Evolutionary conservation across 2,113 vertebrate species (phyloP), one percentile per base, ranked within the genome.

Genomic region (Anhinga anhinga): DNA sequence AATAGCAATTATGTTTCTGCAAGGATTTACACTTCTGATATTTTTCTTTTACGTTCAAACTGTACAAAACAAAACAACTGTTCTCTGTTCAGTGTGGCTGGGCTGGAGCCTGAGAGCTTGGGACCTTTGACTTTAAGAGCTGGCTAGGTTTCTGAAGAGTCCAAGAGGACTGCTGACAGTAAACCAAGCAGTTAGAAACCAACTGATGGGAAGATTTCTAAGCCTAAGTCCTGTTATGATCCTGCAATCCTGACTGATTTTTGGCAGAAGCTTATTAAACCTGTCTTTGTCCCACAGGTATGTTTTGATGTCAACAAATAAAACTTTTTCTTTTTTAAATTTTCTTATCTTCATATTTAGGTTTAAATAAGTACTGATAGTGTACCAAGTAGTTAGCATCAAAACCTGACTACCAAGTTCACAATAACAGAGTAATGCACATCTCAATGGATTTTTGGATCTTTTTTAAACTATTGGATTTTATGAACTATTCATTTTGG

Each of bases 311-410:
- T 65, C 55, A 91, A 38, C 26, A 77, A 17, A 12, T 34, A 58
- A 85, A 55, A 11, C 0, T 3, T 40, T 22, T 13, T 27, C 9
- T 13, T 22, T 22, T 29, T 58, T 14, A 3, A 3, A 10, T 72
- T 42, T 55, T 0, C 5, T 52, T 70, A 6, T 42, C 21, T 78
- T 59, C 0, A 0, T 65, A 15, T 73, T 81, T 44, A 83, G 3
- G 1, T 30, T 52, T 67, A 27, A 56, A 9, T 50, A 74, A n/a
- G 15, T 65, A 34, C 8, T 29, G 6, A 5, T 66, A 36, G 14
- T 27, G 8, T 12, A 50, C 5, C 5, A 36, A 73, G 13, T 5
- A 45, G 7, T 11, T 32, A 22, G 6, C 27, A 79, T 32, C 36
- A 47, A 72, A 92, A 80, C 9, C 15, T 65, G 23, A 36, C 27